Evolutionary conservation across 2,113 vertebrate genomes (phyloP), one percentile per base, ranked within the genome.

Genomic region (Argyrosomus japonicus): DNA sequence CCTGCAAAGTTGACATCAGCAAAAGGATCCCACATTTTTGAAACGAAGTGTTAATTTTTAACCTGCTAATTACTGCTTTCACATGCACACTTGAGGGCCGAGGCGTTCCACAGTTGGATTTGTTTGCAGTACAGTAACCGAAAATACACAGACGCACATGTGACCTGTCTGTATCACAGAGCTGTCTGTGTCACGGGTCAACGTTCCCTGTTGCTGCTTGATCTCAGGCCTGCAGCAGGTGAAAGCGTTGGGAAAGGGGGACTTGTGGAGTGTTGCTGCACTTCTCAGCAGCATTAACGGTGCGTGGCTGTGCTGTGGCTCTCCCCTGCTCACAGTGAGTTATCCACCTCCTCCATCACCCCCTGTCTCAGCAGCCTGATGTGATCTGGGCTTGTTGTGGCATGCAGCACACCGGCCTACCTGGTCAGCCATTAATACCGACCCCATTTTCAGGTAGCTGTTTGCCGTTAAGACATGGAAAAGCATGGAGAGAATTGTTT

Each of bases 341-440:
- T 69, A 47, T 75, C 68, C 56, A 6, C 27, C 79, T 77, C 79
- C 72, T 69, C 72, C 68, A 68, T 62, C 79, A 61, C 40, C 51
- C 29, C 54, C 25, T n/a, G 2, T 72, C 36, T 73, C 68, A 14
- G 64, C 81, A 65, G 61, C 60, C 54, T 83, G 75, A 78, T 78
- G 68, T 58, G 56, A 43, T 63, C 51, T 74, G 57, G 53, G 36
- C 67, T 84, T 58, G 76, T 61, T 67, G 54, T 75, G 68, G 77
- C 70, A 77, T 71, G 69, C 19, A 50, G 48, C 73, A 75, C 51
- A 65, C 13, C 0, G 12, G 67, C 48, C 63, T 73, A 51, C 29
- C 81, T 63, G 51, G 6, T 77, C 69, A 57, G n/a, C 65, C 75
- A 70, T 73, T 84, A 75, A 75, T 77, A 77, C 29, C 56, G 32